Conservation (phyloP, 2,797 vertebrate genomes). For the Chanos chanos region DNA sequence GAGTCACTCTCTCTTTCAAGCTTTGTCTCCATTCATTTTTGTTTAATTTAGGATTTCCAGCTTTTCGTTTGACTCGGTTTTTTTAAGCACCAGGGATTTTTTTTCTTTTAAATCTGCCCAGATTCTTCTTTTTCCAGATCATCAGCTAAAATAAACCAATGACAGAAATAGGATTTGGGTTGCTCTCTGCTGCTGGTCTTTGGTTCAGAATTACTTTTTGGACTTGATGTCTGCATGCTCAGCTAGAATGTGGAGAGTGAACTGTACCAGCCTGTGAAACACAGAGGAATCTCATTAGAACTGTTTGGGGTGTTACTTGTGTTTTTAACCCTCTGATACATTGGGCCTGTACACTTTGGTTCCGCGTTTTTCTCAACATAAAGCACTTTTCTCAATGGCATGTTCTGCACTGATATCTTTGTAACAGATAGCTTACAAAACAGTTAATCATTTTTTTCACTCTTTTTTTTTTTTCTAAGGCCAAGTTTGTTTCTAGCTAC, state of each 20-base stretch:
- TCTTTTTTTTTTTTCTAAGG: not conserved
- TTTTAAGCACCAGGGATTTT: too few species aligned
- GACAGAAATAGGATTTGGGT: slow-evolving; percentile 36
- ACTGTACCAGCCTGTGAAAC: slow-evolving; percentile 33
- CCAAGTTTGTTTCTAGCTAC: not conserved
- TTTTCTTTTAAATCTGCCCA: too few species aligned
- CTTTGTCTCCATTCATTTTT: too few species aligned
- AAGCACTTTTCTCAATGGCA: too few species aligned
- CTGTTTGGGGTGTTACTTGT: not conserved
- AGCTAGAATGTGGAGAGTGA: slow-evolving; percentile 22
- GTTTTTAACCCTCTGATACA: slow-evolving; percentile 4
- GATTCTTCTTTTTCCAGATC: too few species aligned
- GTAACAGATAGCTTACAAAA: too few species aligned
- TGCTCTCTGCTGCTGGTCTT: slow-evolving; percentile 26
- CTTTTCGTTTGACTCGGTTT: too few species aligned
- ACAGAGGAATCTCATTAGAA: slow-evolving; percentile 23
- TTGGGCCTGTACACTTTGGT: too few species aligned
- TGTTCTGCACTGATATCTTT: too few species aligned
- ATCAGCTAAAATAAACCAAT: too few species aligned
- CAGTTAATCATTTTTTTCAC: not conserved
- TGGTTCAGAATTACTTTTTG: slow-evolving; percentile 17
- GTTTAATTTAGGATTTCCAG: too few species aligned
- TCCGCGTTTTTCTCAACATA: not conserved
- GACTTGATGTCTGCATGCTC: slow-evolving; percentile 14
- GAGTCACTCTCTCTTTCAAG: too few species aligned